Percentiles rank a stretch among this genome's conserved stretches.
These are phyloP conservation scores for Callyntrura sp. DNA, from an alignment of 2,888 invertebrate genomes.

Conservation along the genomic window DNA sequence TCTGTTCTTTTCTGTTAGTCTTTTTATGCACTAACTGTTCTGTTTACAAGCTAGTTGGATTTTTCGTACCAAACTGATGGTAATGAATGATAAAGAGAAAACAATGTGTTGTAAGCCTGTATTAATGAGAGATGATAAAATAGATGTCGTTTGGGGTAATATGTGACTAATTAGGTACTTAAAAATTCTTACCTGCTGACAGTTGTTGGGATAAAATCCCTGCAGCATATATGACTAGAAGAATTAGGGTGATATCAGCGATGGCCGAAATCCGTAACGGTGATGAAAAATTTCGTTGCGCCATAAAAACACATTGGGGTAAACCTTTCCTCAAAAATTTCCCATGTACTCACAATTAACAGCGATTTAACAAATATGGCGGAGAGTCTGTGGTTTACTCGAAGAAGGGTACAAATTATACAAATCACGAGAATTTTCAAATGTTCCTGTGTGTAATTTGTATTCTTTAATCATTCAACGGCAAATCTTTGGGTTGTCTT, in stretches of 20 bases:
- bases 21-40: too few species aligned
- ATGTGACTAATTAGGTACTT: constrained; percentile 53
- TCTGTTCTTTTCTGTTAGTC: too few species aligned
- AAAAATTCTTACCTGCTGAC: constrained; percentile 78
- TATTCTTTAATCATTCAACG: too few species aligned
- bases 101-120: too few species aligned
- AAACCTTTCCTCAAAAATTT: constrained; percentile 75
- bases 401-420: constrained; percentile 1
- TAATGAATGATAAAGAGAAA: too few species aligned
- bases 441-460: not conserved
- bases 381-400: constrained; percentile 33
- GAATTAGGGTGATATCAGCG: constrained; percentile 81
- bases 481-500: too few species aligned
- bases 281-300: constrained; percentile 82
- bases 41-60: too few species aligned
- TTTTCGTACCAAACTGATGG: too few species aligned
- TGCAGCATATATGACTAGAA: constrained; percentile 76
- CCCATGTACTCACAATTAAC: constrained; percentile 71
- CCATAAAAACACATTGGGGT: constrained; percentile 84
- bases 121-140: too few species aligned
- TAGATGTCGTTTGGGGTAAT: constrained; percentile 36
- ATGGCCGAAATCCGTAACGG: constrained; percentile 83
- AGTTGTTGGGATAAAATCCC: constrained; percentile 77
- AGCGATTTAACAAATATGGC: constrained; percentile 68
- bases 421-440: not conserved